Conservation (phyloP, 2,113 vertebrate genomes). For the Pituophis catenifer region DNA sequence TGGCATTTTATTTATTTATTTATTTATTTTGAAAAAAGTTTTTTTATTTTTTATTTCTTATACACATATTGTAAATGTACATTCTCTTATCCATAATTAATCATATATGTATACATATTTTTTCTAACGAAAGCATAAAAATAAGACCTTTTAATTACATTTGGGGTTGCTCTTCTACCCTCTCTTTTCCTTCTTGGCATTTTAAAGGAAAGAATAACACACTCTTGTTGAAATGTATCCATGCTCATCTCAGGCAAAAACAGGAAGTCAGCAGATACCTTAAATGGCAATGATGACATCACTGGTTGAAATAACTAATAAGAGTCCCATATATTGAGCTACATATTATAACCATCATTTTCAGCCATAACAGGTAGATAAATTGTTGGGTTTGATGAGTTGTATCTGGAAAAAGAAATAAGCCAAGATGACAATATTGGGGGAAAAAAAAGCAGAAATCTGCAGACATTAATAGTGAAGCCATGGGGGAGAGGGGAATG, state of each 20-base stretch:
- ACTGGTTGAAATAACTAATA: background rate
- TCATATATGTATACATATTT: too few species aligned
- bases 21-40: too few species aligned
- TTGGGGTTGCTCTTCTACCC: too few species aligned
- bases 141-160: too few species aligned
- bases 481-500: background rate
- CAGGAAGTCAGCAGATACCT: background rate
- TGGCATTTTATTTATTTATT: background rate
- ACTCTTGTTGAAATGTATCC: background rate
- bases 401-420: background rate
- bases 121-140: too few species aligned
- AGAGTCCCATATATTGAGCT: background rate
- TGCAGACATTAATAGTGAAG: background rate
- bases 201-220: background rate
- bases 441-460: background rate
- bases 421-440: background rate
- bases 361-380: background rate
- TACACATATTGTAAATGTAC: too few species aligned
- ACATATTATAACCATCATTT: background rate
- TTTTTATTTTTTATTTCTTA: too few species aligned
- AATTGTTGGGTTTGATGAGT: conserved; percentile 1
- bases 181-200: background rate
- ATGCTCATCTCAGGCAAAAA: background rate
- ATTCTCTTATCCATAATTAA: too few species aligned
- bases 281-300: background rate